These are phyloP conservation scores for Nasonia longicornis DNA, from an alignment of 1,140 invertebrate genomes.

Conservation along the genomic window DNA sequence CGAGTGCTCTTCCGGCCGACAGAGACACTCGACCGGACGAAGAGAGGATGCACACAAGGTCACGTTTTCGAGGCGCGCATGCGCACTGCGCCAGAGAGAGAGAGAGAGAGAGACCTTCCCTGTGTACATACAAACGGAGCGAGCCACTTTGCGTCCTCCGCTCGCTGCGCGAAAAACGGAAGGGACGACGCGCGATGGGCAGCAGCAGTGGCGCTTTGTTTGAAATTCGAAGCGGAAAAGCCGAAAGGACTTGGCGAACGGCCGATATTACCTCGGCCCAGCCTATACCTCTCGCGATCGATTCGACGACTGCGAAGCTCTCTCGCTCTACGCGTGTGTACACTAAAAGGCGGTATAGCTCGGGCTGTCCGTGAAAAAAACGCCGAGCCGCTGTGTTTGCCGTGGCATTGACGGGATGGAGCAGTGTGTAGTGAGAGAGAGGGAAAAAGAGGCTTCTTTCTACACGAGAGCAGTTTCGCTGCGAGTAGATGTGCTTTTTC, in stretches of 20 bases:
- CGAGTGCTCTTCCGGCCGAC: constrained; percentile 33
- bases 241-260: constrained; percentile 13
- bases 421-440: too few relatives aligned
- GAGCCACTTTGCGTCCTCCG: constrained; percentile 23
- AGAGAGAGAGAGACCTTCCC: too few relatives aligned
- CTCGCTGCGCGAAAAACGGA: not conserved
- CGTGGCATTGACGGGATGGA: not conserved
- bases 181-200: not conserved
- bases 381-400: not conserved
- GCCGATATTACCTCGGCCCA: constrained; percentile 19
- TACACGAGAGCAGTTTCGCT: not conserved
- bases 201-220: constrained; percentile 2
- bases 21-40: constrained; percentile 6
- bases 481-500: constrained; percentile 12
- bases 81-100: not conserved
- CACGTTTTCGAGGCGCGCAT: constrained; percentile 15
- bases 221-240: constrained; percentile 33
- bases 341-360: not conserved
- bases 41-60: constrained; percentile 34
- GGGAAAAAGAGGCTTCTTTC: not conserved
- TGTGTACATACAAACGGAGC: not conserved
- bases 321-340: not conserved
- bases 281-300: not conserved
- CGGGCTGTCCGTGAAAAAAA: not conserved
- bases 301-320: not conserved